Percentiles rank a stretch among this genome's conserved stretches.
phyloP scores from a whole-genome alignment of 2,113 vertebrate species.

The Xyliphius kryptos region DNA sequence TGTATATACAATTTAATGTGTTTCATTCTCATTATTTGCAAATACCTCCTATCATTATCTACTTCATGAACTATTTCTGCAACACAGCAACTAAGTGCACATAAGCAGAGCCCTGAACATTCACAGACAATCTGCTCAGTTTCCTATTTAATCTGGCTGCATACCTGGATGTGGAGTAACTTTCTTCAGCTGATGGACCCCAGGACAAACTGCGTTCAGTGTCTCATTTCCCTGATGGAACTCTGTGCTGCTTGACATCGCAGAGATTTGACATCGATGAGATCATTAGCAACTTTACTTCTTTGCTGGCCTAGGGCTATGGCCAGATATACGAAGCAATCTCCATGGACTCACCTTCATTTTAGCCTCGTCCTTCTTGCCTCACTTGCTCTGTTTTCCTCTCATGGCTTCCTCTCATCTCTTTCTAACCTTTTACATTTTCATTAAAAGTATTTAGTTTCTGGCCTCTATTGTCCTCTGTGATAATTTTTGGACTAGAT shows the following conservation, averaged over 20 bases:
- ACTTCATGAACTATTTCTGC: conserved; percentile 38
- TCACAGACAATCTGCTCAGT: conserved; percentile 39
- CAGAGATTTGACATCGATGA: conserved; percentile 57
- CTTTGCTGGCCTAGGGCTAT: conserved; percentile 49
- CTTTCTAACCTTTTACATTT: conserved; percentile 19
- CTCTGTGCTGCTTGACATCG: conserved; percentile 55
- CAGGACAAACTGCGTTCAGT: conserved; percentile 55
- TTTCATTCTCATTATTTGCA: not conserved
- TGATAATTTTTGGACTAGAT: conserved; percentile 71
- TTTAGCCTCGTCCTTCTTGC: conserved; percentile 43
- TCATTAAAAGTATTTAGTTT: conserved; percentile 29
- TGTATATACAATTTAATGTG: not conserved
- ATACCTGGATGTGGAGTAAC: conserved; percentile 51
- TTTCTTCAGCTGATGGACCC: conserved; percentile 57
- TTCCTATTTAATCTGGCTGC: conserved; percentile 52
- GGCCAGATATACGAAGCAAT: conserved; percentile 50
- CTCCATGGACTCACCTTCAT: conserved; percentile 49
- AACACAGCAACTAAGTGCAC: conserved; percentile 7
- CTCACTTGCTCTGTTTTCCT: conserved; percentile 22
- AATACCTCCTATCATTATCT: conserved; percentile 20
- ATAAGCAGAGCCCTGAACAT: conserved; percentile 14
- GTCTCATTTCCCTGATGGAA: conserved; percentile 68
- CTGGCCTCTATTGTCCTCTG: conserved; percentile 13
- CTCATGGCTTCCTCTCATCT: conserved; percentile 29
- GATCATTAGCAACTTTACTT: conserved; percentile 67